Evolutionary conservation across 2,888 invertebrate genomes (phyloP), one percentile per base, ranked within the genome.

Genomic region (Spodoptera exigua): DNA sequence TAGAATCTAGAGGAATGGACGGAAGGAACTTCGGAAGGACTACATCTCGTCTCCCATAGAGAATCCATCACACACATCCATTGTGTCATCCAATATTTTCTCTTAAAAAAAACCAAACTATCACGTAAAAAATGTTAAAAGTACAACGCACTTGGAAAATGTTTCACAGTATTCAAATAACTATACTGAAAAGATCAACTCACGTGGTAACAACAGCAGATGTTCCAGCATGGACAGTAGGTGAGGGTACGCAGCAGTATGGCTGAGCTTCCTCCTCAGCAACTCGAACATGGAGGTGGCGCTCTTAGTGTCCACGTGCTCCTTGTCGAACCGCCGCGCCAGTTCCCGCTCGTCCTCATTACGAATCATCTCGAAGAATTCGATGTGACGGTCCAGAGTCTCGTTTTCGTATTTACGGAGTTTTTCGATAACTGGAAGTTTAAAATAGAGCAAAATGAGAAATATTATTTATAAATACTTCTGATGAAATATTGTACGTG

Each of bases 331-430:
- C 79, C 98, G 96, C 68, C 98, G 95, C 3, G 98, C 97, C 65
- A 99, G 89, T 86, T 99, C 98, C 81, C 98, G 97, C 88, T 99
- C 99, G 89, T 99, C 99, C 91, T 99, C 99, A 82, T 97, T 97
- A 44, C 99, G 96, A 17, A 99, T 97, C 98, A 99, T 99, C 93
- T 99, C 99, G 93, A 99, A 99, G 92, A 99, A 98, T 89, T 99
- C 99, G 90, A 99, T 96, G 96, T 99, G 99, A 80, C 99, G 96
- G 87, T 99, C 98, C 56, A 99, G 93, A 0, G 98, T 99, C 81
- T 98, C 98, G 91, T 99, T 99, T 86, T 99, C 98, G 89, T 98
- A 98, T 81, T 96, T 96, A 52, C 98, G 95, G 14, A 99, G 95
- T 88, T 99, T 99, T 81, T 99, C 98, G 73, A 99, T 98, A 14